Percentiles rank a stretch among this genome's conserved stretches.
Evolutionary conservation across 2,888 invertebrate species (phyloP).

Genomic region (Sarcophaga rosellei): DNA sequence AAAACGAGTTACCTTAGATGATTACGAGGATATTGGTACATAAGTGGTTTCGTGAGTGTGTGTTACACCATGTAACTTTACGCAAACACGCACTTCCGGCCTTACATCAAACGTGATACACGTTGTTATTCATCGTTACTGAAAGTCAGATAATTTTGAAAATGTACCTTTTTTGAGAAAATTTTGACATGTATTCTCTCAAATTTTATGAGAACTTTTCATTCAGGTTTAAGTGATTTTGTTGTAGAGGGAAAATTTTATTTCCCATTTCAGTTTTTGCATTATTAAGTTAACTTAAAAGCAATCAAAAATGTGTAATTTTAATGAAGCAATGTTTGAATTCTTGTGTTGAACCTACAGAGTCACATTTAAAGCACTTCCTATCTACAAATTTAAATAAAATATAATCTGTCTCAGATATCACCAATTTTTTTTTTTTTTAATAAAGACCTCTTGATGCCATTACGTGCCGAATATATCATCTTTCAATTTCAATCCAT

Average conservation of each 20-base stretch:
- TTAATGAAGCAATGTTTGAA: too few species aligned
- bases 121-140: background rate
- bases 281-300: background rate
- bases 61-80: constrained; percentile 49
- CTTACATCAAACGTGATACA: constrained; percentile 1
- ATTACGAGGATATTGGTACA: background rate
- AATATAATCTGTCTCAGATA: too few species aligned
- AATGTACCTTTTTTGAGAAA: constrained; percentile 1
- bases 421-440: too few species aligned
- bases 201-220: constrained; percentile 18
- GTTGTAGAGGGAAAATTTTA: constrained; percentile 7
- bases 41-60: constrained; percentile 10
- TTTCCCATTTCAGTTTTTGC: background rate
- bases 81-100: constrained; percentile 59
- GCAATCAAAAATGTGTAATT: background rate
- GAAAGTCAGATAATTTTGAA: constrained; percentile 6
- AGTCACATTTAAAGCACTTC: too few species aligned
- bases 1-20: background rate
- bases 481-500: too few species aligned
- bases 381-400: too few species aligned
- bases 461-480: too few species aligned
- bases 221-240: constrained; percentile 19
- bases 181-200: background rate
- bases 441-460: too few species aligned
- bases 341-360: too few species aligned